These are phyloP conservation scores for Eremobia ochroleuca DNA, from an alignment of 2,888 invertebrate species.

Conservation along the genomic window DNA sequence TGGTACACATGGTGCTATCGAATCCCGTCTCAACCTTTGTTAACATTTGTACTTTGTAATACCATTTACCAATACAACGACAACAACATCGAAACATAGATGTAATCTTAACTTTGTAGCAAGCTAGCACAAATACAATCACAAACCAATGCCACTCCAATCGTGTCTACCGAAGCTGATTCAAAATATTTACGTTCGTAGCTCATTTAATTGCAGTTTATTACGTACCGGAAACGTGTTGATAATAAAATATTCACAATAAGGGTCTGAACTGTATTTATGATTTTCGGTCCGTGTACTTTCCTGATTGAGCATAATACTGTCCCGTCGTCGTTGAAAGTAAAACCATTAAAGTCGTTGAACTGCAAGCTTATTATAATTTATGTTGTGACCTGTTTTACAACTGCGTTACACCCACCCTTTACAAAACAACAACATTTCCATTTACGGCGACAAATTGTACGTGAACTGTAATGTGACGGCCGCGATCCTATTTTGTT, in stretches of 20 bases:
- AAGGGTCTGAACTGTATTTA: constrained; percentile 20
- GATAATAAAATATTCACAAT: constrained; percentile 24
- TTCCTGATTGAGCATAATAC: constrained; percentile 37
- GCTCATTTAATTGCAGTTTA: constrained; percentile 42
- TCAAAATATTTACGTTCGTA: constrained; percentile 42
- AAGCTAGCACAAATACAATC: constrained; percentile 52
- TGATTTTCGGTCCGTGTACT: constrained; percentile 20
- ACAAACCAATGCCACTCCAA: constrained; percentile 59
- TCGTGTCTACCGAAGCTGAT: constrained; percentile 39
- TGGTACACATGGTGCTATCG: constrained; percentile 40
- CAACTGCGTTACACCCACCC: constrained; percentile 53
- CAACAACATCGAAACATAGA: constrained; percentile 18
- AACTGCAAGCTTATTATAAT: constrained; percentile 57
- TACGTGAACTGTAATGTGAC: constrained; percentile 33
- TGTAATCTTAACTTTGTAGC: constrained; percentile 26
- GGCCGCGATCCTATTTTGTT: constrained; percentile 29
- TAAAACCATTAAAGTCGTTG: constrained; percentile 62
- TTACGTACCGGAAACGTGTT: constrained; percentile 47
- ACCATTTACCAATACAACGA: constrained; percentile 28
- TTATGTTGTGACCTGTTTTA: constrained; percentile 63
- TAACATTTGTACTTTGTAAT: constrained; percentile 12
- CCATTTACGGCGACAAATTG: constrained; percentile 57
- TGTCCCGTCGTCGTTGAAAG: constrained; percentile 61
- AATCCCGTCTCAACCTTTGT: constrained; percentile 25
- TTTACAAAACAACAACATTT: constrained; percentile 58